Base-by-base conservation (phyloP, 2,888 invertebrate species). In the Tortricodes alternella region DNA sequence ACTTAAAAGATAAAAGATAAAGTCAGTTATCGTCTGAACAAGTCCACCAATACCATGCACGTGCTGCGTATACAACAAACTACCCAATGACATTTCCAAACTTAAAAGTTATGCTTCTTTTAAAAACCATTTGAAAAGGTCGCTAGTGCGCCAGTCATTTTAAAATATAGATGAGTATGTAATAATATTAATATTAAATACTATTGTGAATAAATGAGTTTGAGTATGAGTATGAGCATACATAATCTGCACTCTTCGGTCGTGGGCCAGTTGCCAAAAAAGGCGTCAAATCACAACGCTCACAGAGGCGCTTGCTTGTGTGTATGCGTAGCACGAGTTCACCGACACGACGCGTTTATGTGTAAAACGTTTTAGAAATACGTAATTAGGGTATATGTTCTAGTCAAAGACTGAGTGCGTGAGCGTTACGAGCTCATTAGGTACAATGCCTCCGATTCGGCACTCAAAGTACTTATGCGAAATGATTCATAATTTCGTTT, bases 231-330 rank as follows among this genome's bases (percentile, higher is more conserved):
- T n/a, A n/a, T n/a, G n/a, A n/a, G n/a, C 13, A 46, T 21, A 62
- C 66, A 70, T 73, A 71, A 73, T 71, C 71, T 72, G 74, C 69
- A 69, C 67, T 67, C 70, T 71, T 77, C 75, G 74, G 72, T 62
- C 65, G 67, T 67, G 64, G 71, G 73, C 66, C 23, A 59, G 59
- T 69, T 74, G 76, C 74, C 76, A 76, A 72, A 72, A n/a, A 71
- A 49, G 38, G 50, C 38, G 73, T 73, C 71, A 72, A 73, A 69
- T n/a, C n/a, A n/a, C n/a, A 71, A 63, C 65, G 63, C 63, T 37
- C 41, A 41, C n/a, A 15, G 35, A 37, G 18, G 43, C 13, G 24
- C n/a, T n/a, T n/a, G n/a, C n/a, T 65, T 59, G 65, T 62, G 46
- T 62, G 62, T 63, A 62, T 66, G 67, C 64, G 19, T 61, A 63